Percentiles rank a stretch among this genome's conserved stretches.
phyloP scores from a whole-genome alignment of 1,140 invertebrate genomes.

The Bombus difficillimus region DNA sequence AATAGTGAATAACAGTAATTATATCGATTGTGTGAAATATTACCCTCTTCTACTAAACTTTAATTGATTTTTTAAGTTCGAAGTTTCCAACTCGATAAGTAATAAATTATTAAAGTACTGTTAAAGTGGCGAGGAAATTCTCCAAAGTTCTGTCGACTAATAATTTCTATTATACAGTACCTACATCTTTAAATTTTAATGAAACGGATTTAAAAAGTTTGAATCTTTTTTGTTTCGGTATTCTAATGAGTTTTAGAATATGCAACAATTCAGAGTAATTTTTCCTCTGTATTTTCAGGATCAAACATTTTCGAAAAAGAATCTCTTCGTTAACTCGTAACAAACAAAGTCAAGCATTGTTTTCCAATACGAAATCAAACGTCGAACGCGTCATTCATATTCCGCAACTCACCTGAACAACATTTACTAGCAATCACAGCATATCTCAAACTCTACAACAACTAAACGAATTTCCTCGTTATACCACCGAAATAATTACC shows the following conservation, averaged over 20 bases:
- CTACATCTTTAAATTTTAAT: not conserved
- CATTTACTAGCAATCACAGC: not conserved
- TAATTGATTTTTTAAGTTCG: not conserved
- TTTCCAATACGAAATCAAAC: not conserved
- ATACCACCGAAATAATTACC: constrained; percentile 6
- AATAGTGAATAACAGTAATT: not conserved
- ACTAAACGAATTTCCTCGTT: not conserved
- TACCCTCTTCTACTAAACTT: not conserved
- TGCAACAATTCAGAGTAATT: not conserved
- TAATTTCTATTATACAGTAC: not conserved
- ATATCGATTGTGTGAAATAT: not conserved
- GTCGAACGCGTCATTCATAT: not conserved
- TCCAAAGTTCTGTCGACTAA: not conserved
- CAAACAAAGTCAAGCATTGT: not conserved
- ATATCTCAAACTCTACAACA: not conserved
- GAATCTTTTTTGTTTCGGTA: not conserved
- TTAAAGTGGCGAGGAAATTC: not conserved
- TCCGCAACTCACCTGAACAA: not conserved
- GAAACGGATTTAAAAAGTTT: not conserved
- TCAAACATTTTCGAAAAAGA: not conserved
- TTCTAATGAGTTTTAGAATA: not conserved
- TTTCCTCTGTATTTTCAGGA: no score
- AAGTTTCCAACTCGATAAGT: not conserved
- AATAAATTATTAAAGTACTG: not conserved
- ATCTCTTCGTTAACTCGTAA: not conserved